These are phyloP conservation scores for Apis laboriosa DNA, from an alignment of 1,140 invertebrate genomes.

Conservation along the genomic window DNA sequence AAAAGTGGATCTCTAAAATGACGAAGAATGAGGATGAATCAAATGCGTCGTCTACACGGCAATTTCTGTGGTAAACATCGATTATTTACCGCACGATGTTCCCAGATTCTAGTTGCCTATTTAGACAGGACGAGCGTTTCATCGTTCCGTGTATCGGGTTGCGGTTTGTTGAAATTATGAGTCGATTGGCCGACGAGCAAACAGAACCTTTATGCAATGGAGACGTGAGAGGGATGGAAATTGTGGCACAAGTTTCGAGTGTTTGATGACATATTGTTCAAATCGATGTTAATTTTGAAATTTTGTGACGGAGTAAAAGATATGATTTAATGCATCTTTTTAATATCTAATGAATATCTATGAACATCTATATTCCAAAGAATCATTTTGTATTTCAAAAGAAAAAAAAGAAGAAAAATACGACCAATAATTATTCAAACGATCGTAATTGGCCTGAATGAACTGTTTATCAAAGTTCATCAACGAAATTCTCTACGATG, in stretches of 20 bases:
- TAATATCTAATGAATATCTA: background rate
- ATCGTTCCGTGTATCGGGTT: background rate
- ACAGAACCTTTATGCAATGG: background rate
- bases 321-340: background rate
- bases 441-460: no score
- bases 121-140: background rate
- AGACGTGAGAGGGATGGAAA: background rate
- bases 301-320: no score
- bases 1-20: no score
- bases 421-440: background rate
- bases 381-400: background rate
- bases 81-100: background rate
- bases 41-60: background rate
- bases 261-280: background rate
- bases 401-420: background rate
- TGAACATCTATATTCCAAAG: no score
- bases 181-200: background rate
- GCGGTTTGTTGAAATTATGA: background rate
- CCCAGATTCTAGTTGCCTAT: background rate
- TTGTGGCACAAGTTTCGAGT: background rate
- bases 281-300: background rate
- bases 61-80: background rate
- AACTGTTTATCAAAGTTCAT: background rate
- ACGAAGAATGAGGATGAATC: no score
- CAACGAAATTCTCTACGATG: slow-evolving; percentile 28